These are phyloP conservation scores for Scaeva pyrastri DNA, from an alignment of 2,888 invertebrate species.

Conservation along the genomic window DNA sequence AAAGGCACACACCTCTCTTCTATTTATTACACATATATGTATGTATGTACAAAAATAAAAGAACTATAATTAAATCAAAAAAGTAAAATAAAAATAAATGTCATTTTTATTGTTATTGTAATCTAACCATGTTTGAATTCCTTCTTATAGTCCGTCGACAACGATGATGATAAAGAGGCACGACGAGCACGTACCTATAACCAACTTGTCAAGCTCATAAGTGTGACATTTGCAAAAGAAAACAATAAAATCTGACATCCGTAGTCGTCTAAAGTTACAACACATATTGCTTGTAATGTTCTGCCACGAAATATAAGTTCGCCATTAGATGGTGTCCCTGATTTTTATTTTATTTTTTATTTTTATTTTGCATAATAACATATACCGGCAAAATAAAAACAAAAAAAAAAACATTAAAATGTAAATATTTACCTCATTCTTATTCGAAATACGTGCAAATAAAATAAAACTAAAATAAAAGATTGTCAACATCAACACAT, in stretches of 20 bases:
- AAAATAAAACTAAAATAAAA: constrained; percentile 40
- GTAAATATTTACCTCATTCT: constrained; percentile 68
- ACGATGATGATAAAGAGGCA: not conserved
- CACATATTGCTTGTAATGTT: constrained; percentile 12
- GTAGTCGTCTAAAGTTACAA: constrained; percentile 40
- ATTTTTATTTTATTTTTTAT: constrained; percentile 20
- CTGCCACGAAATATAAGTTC: constrained; percentile 16
- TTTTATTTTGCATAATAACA: too few relatives aligned
- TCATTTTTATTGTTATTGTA: constrained; percentile 34
- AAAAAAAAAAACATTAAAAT: constrained; percentile 20
- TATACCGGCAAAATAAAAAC: constrained; percentile 42
- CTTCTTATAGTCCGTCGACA: not conserved
- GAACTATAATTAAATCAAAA: not conserved
- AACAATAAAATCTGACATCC: constrained; percentile 39
- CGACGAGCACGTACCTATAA: not conserved
- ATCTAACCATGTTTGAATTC: constrained; percentile 21
- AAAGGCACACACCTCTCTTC: constrained; percentile 52
- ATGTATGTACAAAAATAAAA: not conserved
- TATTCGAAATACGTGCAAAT: constrained; percentile 36
- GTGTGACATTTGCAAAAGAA: constrained; percentile 50
- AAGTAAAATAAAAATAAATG: constrained; percentile 1
- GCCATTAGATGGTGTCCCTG: constrained; percentile 44
- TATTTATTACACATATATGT: not conserved
- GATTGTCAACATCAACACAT: constrained; percentile 55
- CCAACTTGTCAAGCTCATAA: constrained; percentile 52